phyloP scores from a whole-genome alignment of 2,797 vertebrate species.

The Zalophus californianus region DNA sequence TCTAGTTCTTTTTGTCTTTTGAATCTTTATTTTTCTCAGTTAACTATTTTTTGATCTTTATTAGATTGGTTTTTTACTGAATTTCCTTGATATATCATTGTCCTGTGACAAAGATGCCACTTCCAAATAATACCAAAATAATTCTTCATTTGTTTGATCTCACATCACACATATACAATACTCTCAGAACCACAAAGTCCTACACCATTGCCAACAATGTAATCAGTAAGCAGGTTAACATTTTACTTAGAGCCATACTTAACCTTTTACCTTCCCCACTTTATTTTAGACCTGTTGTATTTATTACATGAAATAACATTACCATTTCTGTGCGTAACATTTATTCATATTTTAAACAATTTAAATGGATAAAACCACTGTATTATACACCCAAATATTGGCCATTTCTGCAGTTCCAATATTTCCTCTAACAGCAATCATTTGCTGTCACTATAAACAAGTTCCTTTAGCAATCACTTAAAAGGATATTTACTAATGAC shows the following conservation, averaged over 20 bases:
- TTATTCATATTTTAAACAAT: slow-evolving; percentile 14
- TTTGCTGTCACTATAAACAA: not conserved
- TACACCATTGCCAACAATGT: not conserved
- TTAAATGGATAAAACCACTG: not conserved
- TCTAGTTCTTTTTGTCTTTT: not conserved
- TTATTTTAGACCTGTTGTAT: not conserved
- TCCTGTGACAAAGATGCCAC: not conserved
- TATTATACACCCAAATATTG: too few relatives aligned
- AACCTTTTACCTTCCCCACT: not conserved
- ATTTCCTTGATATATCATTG: not conserved
- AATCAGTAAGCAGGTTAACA: not conserved
- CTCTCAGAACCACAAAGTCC: not conserved
- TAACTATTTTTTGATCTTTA: not conserved
- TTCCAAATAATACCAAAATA: not conserved
- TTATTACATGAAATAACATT: not conserved
- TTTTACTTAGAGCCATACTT: not conserved
- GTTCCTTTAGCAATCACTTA: not conserved
- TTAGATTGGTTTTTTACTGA: not conserved
- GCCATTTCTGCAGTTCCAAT: not conserved
- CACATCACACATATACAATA: not conserved
- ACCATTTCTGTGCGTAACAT: not conserved
- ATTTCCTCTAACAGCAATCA: not conserved
- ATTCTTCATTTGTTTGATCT: not conserved
- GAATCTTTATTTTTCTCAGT: not conserved
- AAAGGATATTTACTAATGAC: not conserved